These are phyloP conservation scores for Dasypogon diadema DNA, from an alignment of 2,888 invertebrate genomes.

Conservation along the genomic window DNA sequence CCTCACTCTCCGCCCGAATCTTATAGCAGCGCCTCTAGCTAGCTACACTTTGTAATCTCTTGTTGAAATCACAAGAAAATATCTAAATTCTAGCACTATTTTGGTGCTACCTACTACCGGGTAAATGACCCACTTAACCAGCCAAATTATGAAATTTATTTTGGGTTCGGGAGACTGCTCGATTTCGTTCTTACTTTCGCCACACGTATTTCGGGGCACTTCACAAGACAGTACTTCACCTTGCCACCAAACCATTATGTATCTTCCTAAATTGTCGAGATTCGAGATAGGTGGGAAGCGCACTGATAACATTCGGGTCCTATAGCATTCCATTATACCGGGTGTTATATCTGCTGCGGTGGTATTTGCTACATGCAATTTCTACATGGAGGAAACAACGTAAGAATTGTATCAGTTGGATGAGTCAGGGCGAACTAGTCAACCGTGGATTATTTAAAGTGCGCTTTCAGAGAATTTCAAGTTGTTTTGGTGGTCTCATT, in stretches of 20 bases:
- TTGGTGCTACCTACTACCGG: constrained; percentile 55
- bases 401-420: not conserved
- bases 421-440: constrained; percentile 9
- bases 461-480: too few relatives aligned
- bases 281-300: not conserved
- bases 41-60: not conserved
- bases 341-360: too few relatives aligned
- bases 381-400: not conserved
- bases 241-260: not conserved
- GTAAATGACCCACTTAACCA: constrained; percentile 61
- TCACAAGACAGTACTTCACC: not conserved
- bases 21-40: not conserved
- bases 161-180: not conserved
- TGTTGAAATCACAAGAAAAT: not conserved
- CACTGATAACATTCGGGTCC: not conserved
- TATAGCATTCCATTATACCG: too few relatives aligned
- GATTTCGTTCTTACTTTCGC: not conserved
- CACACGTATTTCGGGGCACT: not conserved
- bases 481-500: too few relatives aligned
- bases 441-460: not conserved
- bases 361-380: too few relatives aligned
- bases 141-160: constrained; percentile 10
- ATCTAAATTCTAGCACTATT: constrained; percentile 18
- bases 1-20: not conserved
- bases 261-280: not conserved